A percentile compares a stretch with the other conserved stretches of the same genome.
phyloP scores from a whole-genome alignment of 1,140 invertebrate genomes.

The Ephestia elutella region DNA sequence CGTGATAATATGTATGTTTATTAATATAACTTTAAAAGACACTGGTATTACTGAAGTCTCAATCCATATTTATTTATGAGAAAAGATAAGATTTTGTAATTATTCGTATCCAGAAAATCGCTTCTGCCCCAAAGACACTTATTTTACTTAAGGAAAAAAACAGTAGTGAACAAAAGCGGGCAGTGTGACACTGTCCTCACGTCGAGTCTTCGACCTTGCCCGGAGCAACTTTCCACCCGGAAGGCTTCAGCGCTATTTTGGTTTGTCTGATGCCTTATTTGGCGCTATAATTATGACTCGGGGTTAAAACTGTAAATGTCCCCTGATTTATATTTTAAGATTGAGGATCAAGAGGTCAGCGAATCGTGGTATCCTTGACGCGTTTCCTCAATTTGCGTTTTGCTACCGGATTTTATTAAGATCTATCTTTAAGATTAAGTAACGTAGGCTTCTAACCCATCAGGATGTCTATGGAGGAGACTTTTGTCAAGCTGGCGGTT shows the following conservation, averaged over 20 bases:
- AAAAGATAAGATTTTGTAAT: no score
- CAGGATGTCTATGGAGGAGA: no score
- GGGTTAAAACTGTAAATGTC: background rate
- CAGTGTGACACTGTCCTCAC: background rate
- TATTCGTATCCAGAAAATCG: no score
- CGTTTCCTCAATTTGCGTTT: background rate
- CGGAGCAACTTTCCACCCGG: slow-evolving; percentile 2
- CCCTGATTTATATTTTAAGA: slow-evolving; percentile 4
- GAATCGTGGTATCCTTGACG: background rate
- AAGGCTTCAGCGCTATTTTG: background rate
- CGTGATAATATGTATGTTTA: no score
- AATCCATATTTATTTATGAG: no score
- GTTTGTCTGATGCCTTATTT: background rate
- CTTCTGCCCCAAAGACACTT: no score
- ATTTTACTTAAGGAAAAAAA: background rate
- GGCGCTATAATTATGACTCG: background rate
- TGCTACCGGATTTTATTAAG: background rate
- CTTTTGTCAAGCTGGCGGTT: no score
- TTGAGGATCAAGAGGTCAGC: slow-evolving; percentile 3
- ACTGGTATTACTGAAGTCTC: no score
- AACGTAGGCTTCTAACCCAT: no score
- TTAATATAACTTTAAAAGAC: no score
- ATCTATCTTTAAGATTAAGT: no score
- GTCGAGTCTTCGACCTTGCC: background rate
- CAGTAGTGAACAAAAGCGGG: background rate